Evolutionary conservation across 2,888 invertebrate genomes (phyloP), one percentile per base, ranked within the genome.

Genomic region (Anoncus sp.): DNA sequence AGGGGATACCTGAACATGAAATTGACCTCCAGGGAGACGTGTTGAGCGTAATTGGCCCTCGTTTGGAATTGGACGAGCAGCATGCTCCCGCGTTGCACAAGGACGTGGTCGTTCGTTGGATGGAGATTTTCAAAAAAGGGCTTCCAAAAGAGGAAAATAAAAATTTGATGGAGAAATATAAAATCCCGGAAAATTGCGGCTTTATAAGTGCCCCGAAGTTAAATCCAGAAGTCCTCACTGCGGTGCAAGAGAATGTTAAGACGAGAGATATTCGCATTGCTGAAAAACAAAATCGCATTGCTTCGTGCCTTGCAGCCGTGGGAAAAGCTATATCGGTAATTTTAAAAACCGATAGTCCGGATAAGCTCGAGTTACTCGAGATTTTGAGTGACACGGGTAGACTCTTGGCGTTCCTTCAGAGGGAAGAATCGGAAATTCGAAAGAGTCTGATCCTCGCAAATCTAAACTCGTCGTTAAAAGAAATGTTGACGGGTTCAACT

Each of bases 111-210:
- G 20, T 74, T 10, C 74, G 57, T 18, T 75, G 72, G 77, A 16
- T 47, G 16, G 71, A 80, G 20, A 80, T 77, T 62, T 14, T 77
- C 14, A 55, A n/a, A 45, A 77, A 74, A 53, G 75, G 75, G 22
- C 63, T 80, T 27, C 77, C 77, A 5, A 31, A 45, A 31, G 77
- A 77, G 1, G 71, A 80, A 47, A 45, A 59, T 0, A 65, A 57
- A 31, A 27, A 35, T 10, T 20, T 76, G 22, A 59, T 76, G 38
- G 67, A 79, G 55, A 77, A 79, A 70, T 76, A 73, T 73, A 53
- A 75, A 31, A 38, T 40, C 16, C 75, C 77, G 16, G 55, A 65
- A 20, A 77, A 75, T 65, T 77, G 75, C 40, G 20, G 6, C 20
- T 74, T 66, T 16, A 73, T 77, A 24, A 10, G 27, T 12, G 22